Conservation (phyloP, 64 coral and sea anemone species). For the Montipora capricornis region DNA sequence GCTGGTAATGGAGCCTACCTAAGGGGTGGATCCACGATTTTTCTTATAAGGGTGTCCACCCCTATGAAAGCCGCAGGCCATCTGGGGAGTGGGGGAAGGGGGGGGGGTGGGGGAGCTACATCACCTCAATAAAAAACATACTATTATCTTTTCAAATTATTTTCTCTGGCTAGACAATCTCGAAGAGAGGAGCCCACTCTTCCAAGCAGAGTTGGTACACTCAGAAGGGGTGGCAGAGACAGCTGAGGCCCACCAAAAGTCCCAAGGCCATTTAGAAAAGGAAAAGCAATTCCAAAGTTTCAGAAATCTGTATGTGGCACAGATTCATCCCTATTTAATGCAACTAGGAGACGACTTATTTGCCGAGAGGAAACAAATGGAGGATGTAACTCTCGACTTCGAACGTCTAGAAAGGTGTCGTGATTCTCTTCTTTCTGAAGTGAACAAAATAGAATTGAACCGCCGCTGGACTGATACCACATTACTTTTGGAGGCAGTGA, state of each 20-base stretch:
- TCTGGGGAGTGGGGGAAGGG: too few relatives aligned
- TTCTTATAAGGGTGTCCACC: too few relatives aligned
- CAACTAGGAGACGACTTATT: neutral
- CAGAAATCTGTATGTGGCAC: conserved; percentile 40
- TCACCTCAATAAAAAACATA: neutral
- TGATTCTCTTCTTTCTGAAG: neutral
- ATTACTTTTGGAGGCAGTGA: neutral
- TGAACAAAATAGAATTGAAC: conserved; percentile 1
- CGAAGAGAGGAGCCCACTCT: neutral
- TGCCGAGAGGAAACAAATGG: neutral
- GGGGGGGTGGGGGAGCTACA: too few relatives aligned
- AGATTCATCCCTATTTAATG: conserved; percentile 40
- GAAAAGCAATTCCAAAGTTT: conserved; percentile 33
- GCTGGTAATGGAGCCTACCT: too few relatives aligned
- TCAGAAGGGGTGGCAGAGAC: neutral
- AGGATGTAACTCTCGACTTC: neutral
- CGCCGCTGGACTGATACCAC: neutral
- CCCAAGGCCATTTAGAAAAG: conserved; percentile 25
- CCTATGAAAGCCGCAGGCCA: too few relatives aligned
- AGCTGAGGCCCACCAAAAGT: conserved; percentile 19
- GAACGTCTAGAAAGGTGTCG: neutral
- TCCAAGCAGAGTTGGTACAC: neutral
- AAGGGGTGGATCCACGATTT: too few relatives aligned
- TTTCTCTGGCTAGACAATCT: neutral
- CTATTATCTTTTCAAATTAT: neutral